Evolutionary conservation across 2,797 vertebrate genomes (phyloP).

Genomic region (Anabacerthia variegaticeps): DNA sequence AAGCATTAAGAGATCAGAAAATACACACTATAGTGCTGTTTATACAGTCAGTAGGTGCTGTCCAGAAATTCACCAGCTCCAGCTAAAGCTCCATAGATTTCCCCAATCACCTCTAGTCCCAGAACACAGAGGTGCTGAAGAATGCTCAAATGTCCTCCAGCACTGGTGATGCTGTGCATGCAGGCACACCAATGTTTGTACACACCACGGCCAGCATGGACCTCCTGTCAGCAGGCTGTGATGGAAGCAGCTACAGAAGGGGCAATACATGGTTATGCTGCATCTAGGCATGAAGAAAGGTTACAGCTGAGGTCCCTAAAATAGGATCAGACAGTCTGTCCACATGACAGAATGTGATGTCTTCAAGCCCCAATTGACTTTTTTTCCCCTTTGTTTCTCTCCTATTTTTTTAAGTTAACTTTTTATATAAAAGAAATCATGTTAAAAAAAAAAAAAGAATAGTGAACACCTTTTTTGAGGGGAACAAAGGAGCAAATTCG

Average conservation of each 20-base stretch:
- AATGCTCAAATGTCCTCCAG: not conserved
- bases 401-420: not conserved
- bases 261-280: not conserved
- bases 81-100: not conserved
- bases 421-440: not conserved
- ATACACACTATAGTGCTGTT: not conserved
- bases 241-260: not conserved
- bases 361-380: not conserved
- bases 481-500: not conserved
- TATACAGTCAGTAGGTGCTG: not conserved
- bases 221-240: not conserved
- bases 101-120: not conserved
- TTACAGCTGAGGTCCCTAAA: not conserved
- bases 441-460: not conserved
- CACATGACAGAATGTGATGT: rapidly evolving
- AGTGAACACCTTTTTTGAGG: not conserved
- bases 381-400: not conserved
- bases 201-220: rapidly evolving
- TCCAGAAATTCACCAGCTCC: not conserved
- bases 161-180: no score
- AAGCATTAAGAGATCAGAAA: not conserved
- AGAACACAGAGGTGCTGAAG: not conserved
- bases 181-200: not conserved
- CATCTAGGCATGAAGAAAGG: not conserved
- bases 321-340: not conserved